Percentiles rank a stretch among this genome's conserved stretches.
phyloP scores from a whole-genome alignment of 1,140 invertebrate species.

The Paralvinella palmiformis region DNA sequence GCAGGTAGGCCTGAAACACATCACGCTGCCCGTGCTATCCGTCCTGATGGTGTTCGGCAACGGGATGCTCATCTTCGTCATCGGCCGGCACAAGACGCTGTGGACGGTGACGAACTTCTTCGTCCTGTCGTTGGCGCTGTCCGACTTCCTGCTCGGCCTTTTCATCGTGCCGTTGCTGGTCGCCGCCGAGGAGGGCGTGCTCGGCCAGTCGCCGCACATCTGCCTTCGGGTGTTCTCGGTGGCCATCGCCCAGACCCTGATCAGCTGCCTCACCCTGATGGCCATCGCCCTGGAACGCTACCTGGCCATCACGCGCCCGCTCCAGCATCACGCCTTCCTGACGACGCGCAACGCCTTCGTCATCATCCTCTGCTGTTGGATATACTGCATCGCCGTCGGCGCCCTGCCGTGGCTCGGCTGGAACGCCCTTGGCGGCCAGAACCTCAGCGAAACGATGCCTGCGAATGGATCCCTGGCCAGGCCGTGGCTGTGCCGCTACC shows the following conservation, averaged over 20 bases:
- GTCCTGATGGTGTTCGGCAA: slow-evolving; percentile 3
- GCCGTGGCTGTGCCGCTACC: not conserved
- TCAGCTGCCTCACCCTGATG: slow-evolving; percentile 9
- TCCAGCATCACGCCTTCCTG: slow-evolving; percentile 3
- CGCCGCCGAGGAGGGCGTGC: slow-evolving; percentile 10
- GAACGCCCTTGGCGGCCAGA: not conserved
- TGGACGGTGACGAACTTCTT: slow-evolving; percentile 11
- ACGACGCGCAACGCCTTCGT: slow-evolving; percentile 4
- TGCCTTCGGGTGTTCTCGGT: slow-evolving; percentile 11
- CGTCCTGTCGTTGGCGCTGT: slow-evolving; percentile 11
- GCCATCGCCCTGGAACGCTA: slow-evolving; percentile 4
- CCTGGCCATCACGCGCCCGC: slow-evolving; percentile 4
- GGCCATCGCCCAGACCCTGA: not conserved
- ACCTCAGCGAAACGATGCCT: not conserved
- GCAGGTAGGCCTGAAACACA: slow-evolving; percentile 5
- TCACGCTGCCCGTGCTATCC: slow-evolving; percentile 2
- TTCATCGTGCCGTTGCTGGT: slow-evolving; percentile 8
- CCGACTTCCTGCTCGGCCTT: slow-evolving; percentile 8
- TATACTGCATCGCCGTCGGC: not conserved
- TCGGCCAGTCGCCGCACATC: slow-evolving; percentile 1
- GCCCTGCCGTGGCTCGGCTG: slow-evolving; percentile 2
- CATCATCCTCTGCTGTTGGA: slow-evolving; percentile 8
- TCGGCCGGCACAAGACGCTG: not conserved
- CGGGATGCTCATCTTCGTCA: slow-evolving; percentile 10
- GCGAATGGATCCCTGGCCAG: not conserved